phyloP scores from a whole-genome alignment of 2,113 vertebrate genomes.

The Notarius quadriscutis region DNA sequence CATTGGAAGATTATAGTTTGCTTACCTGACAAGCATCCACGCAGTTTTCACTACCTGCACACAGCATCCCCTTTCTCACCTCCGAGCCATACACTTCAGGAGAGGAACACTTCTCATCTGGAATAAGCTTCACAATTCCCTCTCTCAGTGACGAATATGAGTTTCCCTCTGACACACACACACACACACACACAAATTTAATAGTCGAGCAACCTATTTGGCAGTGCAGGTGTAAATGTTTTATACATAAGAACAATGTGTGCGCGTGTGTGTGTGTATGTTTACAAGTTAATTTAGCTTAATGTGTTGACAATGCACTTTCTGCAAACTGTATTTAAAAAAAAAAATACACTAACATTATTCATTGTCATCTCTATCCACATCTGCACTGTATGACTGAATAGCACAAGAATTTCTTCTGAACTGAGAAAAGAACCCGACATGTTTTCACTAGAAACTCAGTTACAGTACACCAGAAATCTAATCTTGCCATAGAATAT shows the following conservation, averaged over 20 bases:
- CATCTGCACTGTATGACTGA: background rate
- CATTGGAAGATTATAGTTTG: background rate
- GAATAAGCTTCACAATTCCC: slow-evolving; percentile 76
- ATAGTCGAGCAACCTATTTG: background rate
- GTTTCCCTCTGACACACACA: slow-evolving; percentile 66
- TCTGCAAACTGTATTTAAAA: background rate
- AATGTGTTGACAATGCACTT: background rate
- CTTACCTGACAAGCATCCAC: slow-evolving; percentile 91
- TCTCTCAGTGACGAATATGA: slow-evolving; percentile 82
- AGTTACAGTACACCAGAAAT: background rate
- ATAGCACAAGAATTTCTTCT: background rate
- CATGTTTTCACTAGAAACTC: background rate
- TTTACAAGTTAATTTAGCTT: background rate
- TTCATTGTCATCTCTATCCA: background rate
- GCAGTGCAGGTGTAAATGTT: background rate
- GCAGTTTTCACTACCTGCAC: slow-evolving; percentile 82
- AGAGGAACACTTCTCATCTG: slow-evolving; percentile 78
- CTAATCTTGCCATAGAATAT: background rate
- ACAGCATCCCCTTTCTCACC: slow-evolving; percentile 87
- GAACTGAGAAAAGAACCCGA: background rate
- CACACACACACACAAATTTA: slow-evolving; percentile 8
- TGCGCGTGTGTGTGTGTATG: background rate
- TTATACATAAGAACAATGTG: background rate
- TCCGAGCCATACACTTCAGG: slow-evolving; percentile 84
- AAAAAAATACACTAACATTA: background rate